Conservation (phyloP, 2,888 invertebrate species). For the Catocala fraxini region DNA sequence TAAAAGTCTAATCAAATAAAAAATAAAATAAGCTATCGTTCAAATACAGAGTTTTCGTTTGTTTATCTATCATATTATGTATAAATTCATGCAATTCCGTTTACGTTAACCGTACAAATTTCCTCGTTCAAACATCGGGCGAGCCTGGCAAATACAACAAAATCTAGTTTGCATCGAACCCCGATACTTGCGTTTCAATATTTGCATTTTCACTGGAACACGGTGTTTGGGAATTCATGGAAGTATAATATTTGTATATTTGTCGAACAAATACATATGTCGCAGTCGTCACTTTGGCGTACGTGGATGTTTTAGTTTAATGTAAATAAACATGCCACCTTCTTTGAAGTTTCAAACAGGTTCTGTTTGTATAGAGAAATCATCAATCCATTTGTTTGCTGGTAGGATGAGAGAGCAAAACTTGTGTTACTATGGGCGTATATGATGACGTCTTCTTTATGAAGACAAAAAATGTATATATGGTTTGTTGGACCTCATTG, state of each 20-base stretch:
- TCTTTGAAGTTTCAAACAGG: slow-evolving; percentile 1
- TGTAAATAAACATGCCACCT: slow-evolving; percentile 11
- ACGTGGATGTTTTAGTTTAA: slow-evolving; percentile 11
- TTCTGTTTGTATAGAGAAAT: slow-evolving; percentile 11
- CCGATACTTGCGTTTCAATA: slow-evolving; percentile 54
- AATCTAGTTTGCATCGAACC: slow-evolving; percentile 59
- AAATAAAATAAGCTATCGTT: neutral
- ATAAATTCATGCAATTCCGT: slow-evolving; percentile 27
- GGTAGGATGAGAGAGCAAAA: neutral
- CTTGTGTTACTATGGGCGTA: neutral
- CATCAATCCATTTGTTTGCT: slow-evolving; percentile 9
- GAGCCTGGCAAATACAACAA: slow-evolving; percentile 54
- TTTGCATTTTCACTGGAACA: slow-evolving; percentile 53
- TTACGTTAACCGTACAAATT: slow-evolving; percentile 36
- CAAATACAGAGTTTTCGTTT: neutral
- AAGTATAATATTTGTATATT: slow-evolving; percentile 47
- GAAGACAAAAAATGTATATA: no score
- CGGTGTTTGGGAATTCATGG: slow-evolving; percentile 45
- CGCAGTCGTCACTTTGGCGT: slow-evolving; percentile 12
- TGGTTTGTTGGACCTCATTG: no score
- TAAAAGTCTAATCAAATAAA: no score
- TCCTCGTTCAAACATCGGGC: slow-evolving; percentile 45
- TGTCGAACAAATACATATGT: slow-evolving; percentile 28
- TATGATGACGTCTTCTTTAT: no score
- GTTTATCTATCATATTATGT: slow-evolving; percentile 27